Base-by-base conservation (phyloP, 2,113 vertebrate genomes). In the Dryoscopus gambensis region DNA sequence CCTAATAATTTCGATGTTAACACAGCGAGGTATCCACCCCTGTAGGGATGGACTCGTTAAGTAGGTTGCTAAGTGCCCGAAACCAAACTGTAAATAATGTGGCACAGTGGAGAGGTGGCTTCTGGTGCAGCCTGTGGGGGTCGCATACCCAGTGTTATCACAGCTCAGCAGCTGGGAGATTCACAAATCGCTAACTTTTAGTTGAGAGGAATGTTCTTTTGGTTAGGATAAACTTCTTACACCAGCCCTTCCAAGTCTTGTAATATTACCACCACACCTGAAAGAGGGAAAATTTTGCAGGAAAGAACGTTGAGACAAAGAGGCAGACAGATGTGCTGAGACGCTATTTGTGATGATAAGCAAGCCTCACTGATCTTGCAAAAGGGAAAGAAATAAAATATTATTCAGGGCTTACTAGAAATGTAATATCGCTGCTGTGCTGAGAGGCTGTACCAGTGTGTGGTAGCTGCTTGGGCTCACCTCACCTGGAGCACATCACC, bases 71-170 rank as follows among this genome's bases (percentile, higher is more conserved):
- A 31, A 50, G 7, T 55, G n/a, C 28, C 42, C 30, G 24, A 24
- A 84, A 27, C 69, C 55, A 28, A 62, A 19, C 40, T 8, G 10
- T 40, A 19, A 42, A 18, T 39, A 22, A 46, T 0, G 5, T 39
- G 49, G 22, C 15, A 16, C 31, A 17, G 2, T 17, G 59, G n/a
- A 57, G 30, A 37, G 52, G 25, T 52, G 50, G 46, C 49, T 74
- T 10, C 15, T 40, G 33, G 33, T 73, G 59, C 75, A 85, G 40
- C 75, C 52, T 21, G 4, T 39, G 57, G 40, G 23, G 42, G 42
- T 3, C 0, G 2, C 53, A 59, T 27, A 14, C 13, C 8, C 22
- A 4, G 39, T 25, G 8, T 42, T 68, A 15, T 1, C 39, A 33
- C 27, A 44, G 50, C 37, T 86, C 27, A 24, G 56, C 56, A 50